Percentiles rank a stretch among this genome's conserved stretches.
Evolutionary conservation across 2,113 vertebrate genomes (phyloP).

Genomic region (Serilophus lunatus): DNA sequence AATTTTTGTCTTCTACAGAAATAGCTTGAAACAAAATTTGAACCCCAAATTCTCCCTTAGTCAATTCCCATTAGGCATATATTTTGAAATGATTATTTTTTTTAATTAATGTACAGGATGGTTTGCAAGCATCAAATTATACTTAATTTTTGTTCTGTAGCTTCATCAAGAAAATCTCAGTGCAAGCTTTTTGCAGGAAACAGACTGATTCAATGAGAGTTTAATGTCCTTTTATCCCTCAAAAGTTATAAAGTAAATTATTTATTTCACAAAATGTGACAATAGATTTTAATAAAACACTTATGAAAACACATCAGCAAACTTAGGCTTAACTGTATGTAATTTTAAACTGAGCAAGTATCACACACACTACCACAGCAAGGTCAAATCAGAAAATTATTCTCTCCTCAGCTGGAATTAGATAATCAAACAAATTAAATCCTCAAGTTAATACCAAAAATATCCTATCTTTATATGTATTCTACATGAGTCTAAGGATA

Average conservation of each 20-base stretch:
- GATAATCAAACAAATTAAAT: not conserved
- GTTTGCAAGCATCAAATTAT: not conserved
- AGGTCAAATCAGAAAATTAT: not conserved
- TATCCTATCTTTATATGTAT: not conserved
- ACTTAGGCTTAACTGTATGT: not conserved
- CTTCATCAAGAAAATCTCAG: not conserved
- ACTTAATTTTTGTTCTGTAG: not conserved
- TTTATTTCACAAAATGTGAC: not conserved
- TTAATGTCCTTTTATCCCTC: not conserved
- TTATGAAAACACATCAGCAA: not conserved
- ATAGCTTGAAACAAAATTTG: not conserved
- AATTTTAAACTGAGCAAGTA: not conserved
- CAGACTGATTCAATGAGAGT: not conserved
- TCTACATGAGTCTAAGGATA: not conserved
- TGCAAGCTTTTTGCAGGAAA: not conserved
- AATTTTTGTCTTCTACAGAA: not conserved
- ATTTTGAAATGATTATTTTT: not conserved
- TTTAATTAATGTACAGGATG: not conserved
- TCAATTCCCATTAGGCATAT: not conserved
- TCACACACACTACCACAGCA: not conserved
- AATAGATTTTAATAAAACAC: not conserved
- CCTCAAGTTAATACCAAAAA: not conserved
- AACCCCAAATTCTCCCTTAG: not conserved
- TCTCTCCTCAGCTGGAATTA: not conserved
- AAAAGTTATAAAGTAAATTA: not conserved